Evolutionary conservation across 2,888 invertebrate species (phyloP), one percentile per base, ranked within the genome.

Genomic region (Spodoptera littoralis): DNA sequence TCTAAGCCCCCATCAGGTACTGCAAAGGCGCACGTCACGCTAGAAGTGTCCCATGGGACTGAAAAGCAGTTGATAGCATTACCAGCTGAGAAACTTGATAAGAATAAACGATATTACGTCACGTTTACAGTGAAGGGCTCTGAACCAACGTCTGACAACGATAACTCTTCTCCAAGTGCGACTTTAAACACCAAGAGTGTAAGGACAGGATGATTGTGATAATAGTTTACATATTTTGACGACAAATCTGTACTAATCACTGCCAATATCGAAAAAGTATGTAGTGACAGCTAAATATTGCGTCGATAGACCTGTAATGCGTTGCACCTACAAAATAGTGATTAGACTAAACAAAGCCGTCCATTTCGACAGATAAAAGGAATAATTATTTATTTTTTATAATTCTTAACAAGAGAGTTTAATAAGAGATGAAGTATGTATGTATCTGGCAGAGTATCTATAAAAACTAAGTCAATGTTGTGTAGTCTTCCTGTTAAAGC

Each of bases 21-120:
- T 4, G 88, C 89, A 6, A 95, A 95, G 74, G 92, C 94, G 22
- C 95, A 96, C 73, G 96, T 97, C 36, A 96, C 97, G 49, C 94
- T 98, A 73, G 98, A 98, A 90, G 96, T 98, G 58, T 97, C 97
- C 59, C 97, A 98, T 81, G 98, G 98, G 47, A 96, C 96, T 60
- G 97, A 97, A 84, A 97, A 97, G 85, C 98, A 98, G 89, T 95
- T 98, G 75, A 98, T 98, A 85, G 97, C 98, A 81, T 95, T 98
- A 88, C 98, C 98, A 57, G 97, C 98, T 22, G 98, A 98, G 84
- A 96, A 96, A 87, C 92, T 98, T 81, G 98, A 98, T 88, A 97
- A 97, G 86, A 98, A 97, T 87, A 98, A 98, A 91, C 96, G 98
- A 85, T 98, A 98, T 92, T 98, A 98, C 89, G 98, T 98, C 65